A percentile compares a stretch with the other conserved stretches of the same genome.
These are phyloP conservation scores for Apus apus DNA, from an alignment of 2,113 vertebrate genomes.

Conservation along the genomic window DNA sequence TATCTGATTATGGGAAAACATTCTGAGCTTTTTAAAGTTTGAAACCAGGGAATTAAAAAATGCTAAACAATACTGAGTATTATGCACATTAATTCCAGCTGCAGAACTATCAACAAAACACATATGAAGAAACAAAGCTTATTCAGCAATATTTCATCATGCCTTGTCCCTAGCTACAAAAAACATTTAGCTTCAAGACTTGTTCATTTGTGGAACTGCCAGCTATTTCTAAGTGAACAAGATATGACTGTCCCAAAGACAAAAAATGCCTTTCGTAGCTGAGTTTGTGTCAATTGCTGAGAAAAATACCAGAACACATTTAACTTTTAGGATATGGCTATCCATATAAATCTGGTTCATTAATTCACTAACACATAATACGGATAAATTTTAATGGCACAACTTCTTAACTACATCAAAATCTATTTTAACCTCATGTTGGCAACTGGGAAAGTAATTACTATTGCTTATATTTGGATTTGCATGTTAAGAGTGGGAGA, in stretches of 20 bases:
- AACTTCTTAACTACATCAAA: not conserved
- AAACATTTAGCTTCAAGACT: not conserved
- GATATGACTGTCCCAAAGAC: not conserved
- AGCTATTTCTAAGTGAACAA: not conserved
- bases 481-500: not conserved
- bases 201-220: not conserved
- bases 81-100: slow-evolving; percentile 43
- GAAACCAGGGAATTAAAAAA: slow-evolving; percentile 30
- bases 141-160: slow-evolving; percentile 37
- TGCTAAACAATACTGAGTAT: not conserved
- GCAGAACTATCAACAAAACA: slow-evolving; percentile 26
- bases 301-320: not conserved
- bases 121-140: slow-evolving; percentile 45
- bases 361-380: not conserved
- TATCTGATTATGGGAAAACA: slow-evolving; percentile 44
- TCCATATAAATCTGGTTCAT: not conserved
- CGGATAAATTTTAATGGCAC: not conserved
- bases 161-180: not conserved
- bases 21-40: slow-evolving; percentile 17
- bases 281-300: not conserved
- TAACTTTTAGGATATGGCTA: not conserved
- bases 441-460: not conserved
- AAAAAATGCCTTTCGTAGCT: not conserved
- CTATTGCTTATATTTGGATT: not conserved
- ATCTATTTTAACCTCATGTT: not conserved